Percentiles rank a stretch among this genome's conserved stretches.
phyloP scores from a whole-genome alignment of 2,888 invertebrate genomes.

The Pogonocherus hispidulus region DNA sequence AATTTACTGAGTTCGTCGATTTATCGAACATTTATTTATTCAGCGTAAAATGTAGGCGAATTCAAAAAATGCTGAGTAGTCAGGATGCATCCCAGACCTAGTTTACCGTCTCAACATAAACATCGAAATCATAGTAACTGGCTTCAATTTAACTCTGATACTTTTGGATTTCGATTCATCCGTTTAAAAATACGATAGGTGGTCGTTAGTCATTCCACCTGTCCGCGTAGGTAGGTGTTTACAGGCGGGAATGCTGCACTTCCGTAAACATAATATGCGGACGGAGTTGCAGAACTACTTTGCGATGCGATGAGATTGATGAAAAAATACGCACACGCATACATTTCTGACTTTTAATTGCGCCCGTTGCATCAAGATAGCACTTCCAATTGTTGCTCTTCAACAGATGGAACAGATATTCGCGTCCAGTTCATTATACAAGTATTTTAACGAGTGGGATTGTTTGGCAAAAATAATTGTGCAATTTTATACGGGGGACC shows the following conservation, averaged over 20 bases:
- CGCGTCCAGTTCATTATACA: not conserved
- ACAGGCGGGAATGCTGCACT: slow-evolving; percentile 24
- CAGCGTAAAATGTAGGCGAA: not conserved
- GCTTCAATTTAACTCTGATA: not conserved
- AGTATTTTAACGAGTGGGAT: not conserved
- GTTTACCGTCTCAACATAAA: not conserved
- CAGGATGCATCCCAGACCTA: not conserved
- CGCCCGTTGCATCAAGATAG: not conserved
- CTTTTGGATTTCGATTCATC: slow-evolving; percentile 14
- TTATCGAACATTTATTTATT: too few species aligned
- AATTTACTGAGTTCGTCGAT: too few species aligned
- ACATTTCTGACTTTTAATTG: not conserved
- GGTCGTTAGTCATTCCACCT: slow-evolving; percentile 17
- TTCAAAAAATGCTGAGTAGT: not conserved
- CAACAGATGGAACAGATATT: not conserved
- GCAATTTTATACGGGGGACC: too few species aligned
- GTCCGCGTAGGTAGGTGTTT: slow-evolving; percentile 20
- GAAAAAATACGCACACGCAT: not conserved
- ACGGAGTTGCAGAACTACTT: slow-evolving; percentile 21
- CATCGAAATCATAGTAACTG: not conserved
- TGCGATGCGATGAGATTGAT: slow-evolving; percentile 9
- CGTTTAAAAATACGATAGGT: not conserved
- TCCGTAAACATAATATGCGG: slow-evolving; percentile 18
- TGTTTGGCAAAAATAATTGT: too few species aligned
- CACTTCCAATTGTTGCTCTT: not conserved